Evolutionary conservation across 2,797 vertebrate genomes (phyloP).

Genomic region (Amniataba percoides): DNA sequence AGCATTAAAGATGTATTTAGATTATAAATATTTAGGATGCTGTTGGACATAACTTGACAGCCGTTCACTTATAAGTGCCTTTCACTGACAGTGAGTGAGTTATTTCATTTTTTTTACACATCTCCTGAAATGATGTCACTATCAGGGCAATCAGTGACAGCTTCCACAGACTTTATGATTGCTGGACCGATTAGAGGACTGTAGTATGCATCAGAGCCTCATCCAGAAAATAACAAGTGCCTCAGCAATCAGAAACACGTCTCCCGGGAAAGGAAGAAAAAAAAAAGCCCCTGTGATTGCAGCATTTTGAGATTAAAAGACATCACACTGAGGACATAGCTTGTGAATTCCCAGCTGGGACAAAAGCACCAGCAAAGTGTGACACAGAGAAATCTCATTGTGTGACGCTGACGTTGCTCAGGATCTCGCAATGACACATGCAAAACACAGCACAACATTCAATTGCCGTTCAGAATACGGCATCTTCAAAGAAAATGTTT

Average conservation of each 20-base stretch:
- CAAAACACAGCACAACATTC: background rate
- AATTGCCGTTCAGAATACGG: too few species aligned
- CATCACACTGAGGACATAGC: constrained; percentile 52
- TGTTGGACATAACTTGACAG: constrained; percentile 4
- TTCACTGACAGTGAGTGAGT: constrained; percentile 39
- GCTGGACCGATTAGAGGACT: constrained; percentile 71
- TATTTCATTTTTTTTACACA: constrained; percentile 22
- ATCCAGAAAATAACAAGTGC: constrained; percentile 71
- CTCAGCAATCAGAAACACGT: constrained; percentile 77
- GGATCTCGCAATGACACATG: constrained; percentile 18
- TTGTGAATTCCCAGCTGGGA: constrained; percentile 53
- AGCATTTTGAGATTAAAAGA: constrained; percentile 64
- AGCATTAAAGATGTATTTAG: constrained; percentile 38
- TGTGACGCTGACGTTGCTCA: constrained; percentile 16
- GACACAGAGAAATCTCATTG: constrained; percentile 39
- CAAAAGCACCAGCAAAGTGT: constrained; percentile 39
- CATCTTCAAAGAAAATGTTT: too few species aligned
- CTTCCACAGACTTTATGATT: constrained; percentile 68
- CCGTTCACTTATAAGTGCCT: constrained; percentile 6
- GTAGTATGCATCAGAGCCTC: constrained; percentile 69
- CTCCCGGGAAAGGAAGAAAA: constrained; percentile 29
- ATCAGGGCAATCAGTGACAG: constrained; percentile 69
- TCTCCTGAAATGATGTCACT: constrained; percentile 51
- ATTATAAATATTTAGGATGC: constrained; percentile 50
- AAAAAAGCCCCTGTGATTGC: constrained; percentile 61